These are phyloP conservation scores for Dermolepida albohirtum DNA, from an alignment of 2,888 invertebrate species.

Conservation along the genomic window DNA sequence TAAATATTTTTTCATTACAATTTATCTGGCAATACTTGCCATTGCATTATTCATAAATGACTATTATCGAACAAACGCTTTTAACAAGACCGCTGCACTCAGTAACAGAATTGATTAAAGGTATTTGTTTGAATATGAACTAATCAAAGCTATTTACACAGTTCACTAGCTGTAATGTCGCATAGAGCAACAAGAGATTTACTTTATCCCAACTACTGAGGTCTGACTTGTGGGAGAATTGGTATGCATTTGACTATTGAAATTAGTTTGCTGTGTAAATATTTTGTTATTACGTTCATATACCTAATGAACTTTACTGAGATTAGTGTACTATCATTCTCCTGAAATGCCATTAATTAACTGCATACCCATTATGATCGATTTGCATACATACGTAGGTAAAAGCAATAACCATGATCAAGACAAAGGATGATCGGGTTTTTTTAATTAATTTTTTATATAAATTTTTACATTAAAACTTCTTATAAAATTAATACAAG, in stretches of 20 bases:
- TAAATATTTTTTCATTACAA: too few species aligned
- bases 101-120: not conserved
- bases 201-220: not conserved
- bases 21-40: too few species aligned
- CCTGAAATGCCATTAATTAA: not conserved
- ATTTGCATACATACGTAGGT: too few species aligned
- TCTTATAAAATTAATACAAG: too few species aligned
- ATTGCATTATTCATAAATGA: too few species aligned
- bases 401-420: too few species aligned
- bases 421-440: too few species aligned
- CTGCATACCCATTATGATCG: not conserved
- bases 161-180: constrained; percentile 10
- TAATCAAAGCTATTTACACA: constrained; percentile 24
- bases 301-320: constrained; percentile 10
- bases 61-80: constrained; percentile 14
- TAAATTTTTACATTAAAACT: too few species aligned
- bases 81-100: constrained; percentile 5
- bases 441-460: too few species aligned
- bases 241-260: constrained; percentile 7
- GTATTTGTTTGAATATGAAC: not conserved
- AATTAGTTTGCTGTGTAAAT: constrained; percentile 28
- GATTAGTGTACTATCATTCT: constrained; percentile 18
- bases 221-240: constrained; percentile 4
- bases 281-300: not conserved
- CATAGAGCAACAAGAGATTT: constrained; percentile 12